Conservation (phyloP, 2,797 vertebrate genomes). For the Halcyon smyrnensis region DNA sequence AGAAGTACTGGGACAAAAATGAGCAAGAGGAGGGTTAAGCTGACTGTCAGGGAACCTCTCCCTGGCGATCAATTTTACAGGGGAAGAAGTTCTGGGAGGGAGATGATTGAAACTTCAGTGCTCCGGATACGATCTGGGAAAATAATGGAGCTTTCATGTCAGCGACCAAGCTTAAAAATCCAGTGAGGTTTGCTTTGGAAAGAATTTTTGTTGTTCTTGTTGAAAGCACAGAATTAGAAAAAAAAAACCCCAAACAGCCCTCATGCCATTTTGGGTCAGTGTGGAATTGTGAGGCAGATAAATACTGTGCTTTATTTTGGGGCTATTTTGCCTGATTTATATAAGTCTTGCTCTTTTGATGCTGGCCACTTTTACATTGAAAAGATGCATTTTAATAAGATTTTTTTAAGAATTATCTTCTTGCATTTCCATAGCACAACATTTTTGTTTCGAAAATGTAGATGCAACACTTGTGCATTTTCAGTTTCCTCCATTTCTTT, state of each 20-base stretch:
- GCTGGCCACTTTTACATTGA: neutral
- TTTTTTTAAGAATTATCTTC: neutral
- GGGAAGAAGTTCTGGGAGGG: neutral
- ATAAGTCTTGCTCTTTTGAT: neutral
- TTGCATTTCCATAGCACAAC: neutral
- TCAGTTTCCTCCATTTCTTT: neutral
- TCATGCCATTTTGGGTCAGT: neutral
- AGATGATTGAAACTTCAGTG: neutral
- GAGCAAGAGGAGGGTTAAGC: neutral
- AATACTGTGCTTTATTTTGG: neutral
- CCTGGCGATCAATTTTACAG: neutral
- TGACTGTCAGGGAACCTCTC: neutral
- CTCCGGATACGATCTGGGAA: neutral
- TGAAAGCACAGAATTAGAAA: neutral
- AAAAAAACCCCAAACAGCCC: too few relatives aligned
- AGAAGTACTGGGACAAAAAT: constrained; percentile 15
- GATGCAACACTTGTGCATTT: neutral
- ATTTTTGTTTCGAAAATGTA: neutral
- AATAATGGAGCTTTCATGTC: neutral
- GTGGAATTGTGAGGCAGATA: neutral
- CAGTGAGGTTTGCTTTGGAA: neutral
- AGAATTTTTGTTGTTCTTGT: neutral
- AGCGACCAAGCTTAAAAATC: neutral
- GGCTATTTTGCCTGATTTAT: neutral
- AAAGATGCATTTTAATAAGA: neutral